phyloP scores from a whole-genome alignment of 2,113 vertebrate genomes.

The Osmerus eperlanus region DNA sequence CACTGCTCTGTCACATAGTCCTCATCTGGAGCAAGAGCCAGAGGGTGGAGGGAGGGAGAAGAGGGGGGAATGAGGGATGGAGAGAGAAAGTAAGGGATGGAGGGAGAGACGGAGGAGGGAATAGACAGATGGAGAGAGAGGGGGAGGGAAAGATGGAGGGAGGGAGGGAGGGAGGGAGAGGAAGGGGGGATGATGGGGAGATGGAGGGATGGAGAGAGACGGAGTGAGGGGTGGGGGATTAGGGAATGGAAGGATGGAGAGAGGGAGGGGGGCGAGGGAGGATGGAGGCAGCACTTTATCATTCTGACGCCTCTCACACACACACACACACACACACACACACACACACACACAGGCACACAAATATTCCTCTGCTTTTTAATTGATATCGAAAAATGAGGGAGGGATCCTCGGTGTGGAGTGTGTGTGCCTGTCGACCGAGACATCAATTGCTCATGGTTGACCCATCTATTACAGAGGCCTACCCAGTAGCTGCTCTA shows the following conservation, averaged over 20 bases:
- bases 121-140: constrained; percentile 27
- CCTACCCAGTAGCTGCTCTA: background rate
- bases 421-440: background rate
- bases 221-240: constrained; percentile 26
- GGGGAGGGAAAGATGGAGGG: constrained; percentile 15
- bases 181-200: constrained; percentile 12
- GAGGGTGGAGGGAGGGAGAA: background rate
- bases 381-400: too few species aligned
- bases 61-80: too few species aligned
- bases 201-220: constrained; percentile 8
- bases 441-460: background rate
- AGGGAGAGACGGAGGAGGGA: constrained; percentile 25
- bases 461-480: background rate
- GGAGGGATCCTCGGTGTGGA: background rate
- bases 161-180: constrained; percentile 11
- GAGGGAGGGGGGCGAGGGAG: constrained; percentile 23
- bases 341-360: too few species aligned
- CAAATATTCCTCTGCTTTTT: too few species aligned
- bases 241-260: constrained; percentile 23
- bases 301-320: background rate
- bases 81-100: background rate
- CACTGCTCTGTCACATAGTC: constrained; percentile 23
- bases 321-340: background rate
- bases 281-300: background rate
- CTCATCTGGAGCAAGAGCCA: constrained; percentile 23